Evolutionary conservation across 2,797 vertebrate species (phyloP), one percentile per base, ranked within the genome.

Genomic region (Ptychobarbus kaznakovi): DNA sequence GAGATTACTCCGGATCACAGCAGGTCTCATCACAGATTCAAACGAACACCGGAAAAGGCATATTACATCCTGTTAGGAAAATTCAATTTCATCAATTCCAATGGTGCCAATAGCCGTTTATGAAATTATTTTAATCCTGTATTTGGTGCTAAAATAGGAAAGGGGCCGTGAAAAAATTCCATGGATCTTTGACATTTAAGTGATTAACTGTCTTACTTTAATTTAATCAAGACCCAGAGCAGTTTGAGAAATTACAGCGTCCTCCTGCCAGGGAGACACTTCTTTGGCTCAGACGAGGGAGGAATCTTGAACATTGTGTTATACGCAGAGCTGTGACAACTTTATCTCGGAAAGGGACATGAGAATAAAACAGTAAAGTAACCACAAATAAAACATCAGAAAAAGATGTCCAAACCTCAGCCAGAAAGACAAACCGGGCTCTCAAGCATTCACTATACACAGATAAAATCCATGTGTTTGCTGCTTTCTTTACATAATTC

Each of bases 401-500:
- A 79, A 74, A 74, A 82, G 38, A 69, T 58, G 82, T 82, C 72
- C 53, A 61, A 68, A 16, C 20, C 46, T 6, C 56, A 53, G 46
- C 20, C 58, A 11, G 58, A 38, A n/a, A 83, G 76, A 84, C 38
- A 38, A 84, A 65, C 35, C 18, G 10, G n/a, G 28, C 46, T 22
- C 51, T 72, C 42, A 51, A 81, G 42, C 49, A 15, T 73, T 75
- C 10, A 44, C 70, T 77, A 78, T 15, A 18, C 46, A 42, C 18
- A 81, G 32, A 81, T 68, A 22, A 73, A 79, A 80, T 74, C 80
- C 80, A 66, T 73, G 69, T 38, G 51, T 77, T 70, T 82, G 51
- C 35, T 46, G 68, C 32, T 63, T 56, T 61, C n/a, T 35, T 70
- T 83, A 80, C 86, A 89, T 89, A 83, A 91, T 90, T 88, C 87